Evolutionary conservation across 2,888 invertebrate genomes (phyloP), one percentile per base, ranked within the genome.

Genomic region (Tridacna crocea): DNA sequence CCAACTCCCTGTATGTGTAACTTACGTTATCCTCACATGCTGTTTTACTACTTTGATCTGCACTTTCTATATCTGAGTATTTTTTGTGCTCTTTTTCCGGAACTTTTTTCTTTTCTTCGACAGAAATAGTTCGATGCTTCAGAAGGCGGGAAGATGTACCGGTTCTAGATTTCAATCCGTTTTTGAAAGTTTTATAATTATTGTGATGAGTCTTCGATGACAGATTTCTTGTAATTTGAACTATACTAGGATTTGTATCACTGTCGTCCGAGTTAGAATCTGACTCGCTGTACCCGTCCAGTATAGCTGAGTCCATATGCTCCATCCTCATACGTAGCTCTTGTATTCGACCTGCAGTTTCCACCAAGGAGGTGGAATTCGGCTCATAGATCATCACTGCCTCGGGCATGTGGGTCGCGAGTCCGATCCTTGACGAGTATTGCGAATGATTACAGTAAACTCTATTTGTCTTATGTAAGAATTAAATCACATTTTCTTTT

Each of bases 401-500:
- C n/a, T 77, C 82, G 47, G 81, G 80, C 81, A 78, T 81, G 51
- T 72, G 81, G 51, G 51, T 51, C 70, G 48, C 51, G 51, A 68
- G 15, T 8, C 11, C 24, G 3, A 63, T 24, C 26, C 27, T 36
- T 36, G 36, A 8, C 36, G 8, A 36, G 8, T 36, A 36, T 36
- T 36, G 36, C 36, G 8, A 58, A n/a, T 10, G 58, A 10, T 2
- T 1, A 58, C 17, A 6, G n/a, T n/a, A 58, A 58, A 19, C n/a
- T 58, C 1, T n/a, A 4, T 4, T 4, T 58, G 58, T 58, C 10
- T 58, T 58, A 58, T 10, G 10, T n/a, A 2, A 36, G 8, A 4
- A 36, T 36, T 36, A 36, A 36, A 36, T 36, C 2, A 36, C 8
- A 36, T 36, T 2, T n/a, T n/a, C n/a, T n/a, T n/a, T n/a, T n/a